A percentile compares a stretch with the other conserved stretches of the same genome.
These are phyloP conservation scores for Campoletis sonorensis DNA, from an alignment of 1,140 invertebrate species.

Conservation along the genomic window DNA sequence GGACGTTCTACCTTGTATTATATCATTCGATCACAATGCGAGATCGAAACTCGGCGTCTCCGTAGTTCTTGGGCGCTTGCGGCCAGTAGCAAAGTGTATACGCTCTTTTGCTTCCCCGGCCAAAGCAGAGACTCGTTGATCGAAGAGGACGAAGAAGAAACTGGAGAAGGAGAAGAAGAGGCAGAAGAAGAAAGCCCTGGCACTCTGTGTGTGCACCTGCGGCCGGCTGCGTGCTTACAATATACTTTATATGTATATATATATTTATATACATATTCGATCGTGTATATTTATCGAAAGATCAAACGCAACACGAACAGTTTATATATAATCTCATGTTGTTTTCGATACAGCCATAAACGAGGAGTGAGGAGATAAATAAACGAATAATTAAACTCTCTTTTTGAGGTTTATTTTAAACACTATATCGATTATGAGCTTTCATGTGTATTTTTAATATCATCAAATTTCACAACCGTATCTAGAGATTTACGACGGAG, in stretches of 20 bases:
- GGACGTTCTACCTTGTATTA: slow-evolving; percentile 70
- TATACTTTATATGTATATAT: neutral
- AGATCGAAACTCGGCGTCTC: slow-evolving; percentile 62
- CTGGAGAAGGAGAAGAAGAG: neutral
- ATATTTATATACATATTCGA: neutral
- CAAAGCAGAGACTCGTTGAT: neutral
- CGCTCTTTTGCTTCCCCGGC: slow-evolving; percentile 8
- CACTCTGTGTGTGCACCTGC: slow-evolving; percentile 57
- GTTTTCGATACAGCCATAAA: slow-evolving; percentile 9
- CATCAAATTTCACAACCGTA: neutral
- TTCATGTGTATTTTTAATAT: neutral
- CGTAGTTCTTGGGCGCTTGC: slow-evolving; percentile 9
- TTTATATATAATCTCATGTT: slow-evolving; percentile 14
- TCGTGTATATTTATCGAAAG: slow-evolving; percentile 38
- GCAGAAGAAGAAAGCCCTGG: slow-evolving; percentile 18
- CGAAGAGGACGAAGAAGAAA: slow-evolving; percentile 17
- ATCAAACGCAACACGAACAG: slow-evolving; percentile 30
- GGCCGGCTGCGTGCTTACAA: slow-evolving; percentile 60
- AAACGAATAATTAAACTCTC: slow-evolving; percentile 18
- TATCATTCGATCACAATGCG: slow-evolving; percentile 74
- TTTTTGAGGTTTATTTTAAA: neutral
- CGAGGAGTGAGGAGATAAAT: slow-evolving; percentile 2
- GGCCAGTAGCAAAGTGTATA: slow-evolving; percentile 52
- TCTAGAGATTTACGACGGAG: neutral
- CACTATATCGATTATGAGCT: neutral